Percentiles rank a stretch among this genome's conserved stretches.
Evolutionary conservation across 2,888 invertebrate genomes (phyloP).

Genomic region (Argyresthia goedartella): DNA sequence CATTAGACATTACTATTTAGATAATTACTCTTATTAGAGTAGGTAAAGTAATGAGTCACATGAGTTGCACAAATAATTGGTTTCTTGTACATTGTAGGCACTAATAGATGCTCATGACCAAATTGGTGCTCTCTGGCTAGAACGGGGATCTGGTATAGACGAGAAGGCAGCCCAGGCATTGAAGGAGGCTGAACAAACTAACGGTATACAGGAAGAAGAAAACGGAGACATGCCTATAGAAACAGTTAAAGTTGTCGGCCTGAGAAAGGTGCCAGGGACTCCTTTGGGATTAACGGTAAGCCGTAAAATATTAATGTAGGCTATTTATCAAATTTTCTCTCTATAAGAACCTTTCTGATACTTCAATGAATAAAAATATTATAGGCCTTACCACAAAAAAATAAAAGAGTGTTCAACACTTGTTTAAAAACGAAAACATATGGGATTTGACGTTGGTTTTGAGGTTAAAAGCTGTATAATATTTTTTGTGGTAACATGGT

Average conservation of each 20-base stretch:
- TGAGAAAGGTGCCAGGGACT: constrained; percentile 87
- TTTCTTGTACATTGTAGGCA: constrained; percentile 60
- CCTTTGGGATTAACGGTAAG: constrained; percentile 85
- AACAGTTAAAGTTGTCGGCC: constrained; percentile 88
- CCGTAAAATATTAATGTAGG: constrained; percentile 7
- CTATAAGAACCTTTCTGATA: too few species aligned
- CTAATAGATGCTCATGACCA: constrained; percentile 91
- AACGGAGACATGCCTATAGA: constrained; percentile 80
- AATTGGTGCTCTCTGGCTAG: constrained; percentile 75
- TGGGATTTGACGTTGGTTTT: too few species aligned
- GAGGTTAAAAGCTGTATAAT: too few species aligned
- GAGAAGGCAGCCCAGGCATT: constrained; percentile 41
- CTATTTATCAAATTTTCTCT: background rate
- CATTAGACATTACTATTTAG: too few species aligned
- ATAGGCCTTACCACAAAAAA: too few species aligned
- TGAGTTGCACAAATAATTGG: too few species aligned
- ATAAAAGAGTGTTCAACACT: too few species aligned
- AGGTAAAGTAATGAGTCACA: too few species aligned
- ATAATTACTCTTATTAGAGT: too few species aligned
- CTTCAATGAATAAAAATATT: background rate
- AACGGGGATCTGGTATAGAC: constrained; percentile 67
- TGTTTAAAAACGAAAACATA: too few species aligned
- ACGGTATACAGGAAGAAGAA: constrained; percentile 45
- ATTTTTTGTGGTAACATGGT: too few species aligned
- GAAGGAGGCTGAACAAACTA: constrained; percentile 21